Base-by-base conservation (phyloP, 2,888 invertebrate species). In the Chloroclystis v-ata region DNA sequence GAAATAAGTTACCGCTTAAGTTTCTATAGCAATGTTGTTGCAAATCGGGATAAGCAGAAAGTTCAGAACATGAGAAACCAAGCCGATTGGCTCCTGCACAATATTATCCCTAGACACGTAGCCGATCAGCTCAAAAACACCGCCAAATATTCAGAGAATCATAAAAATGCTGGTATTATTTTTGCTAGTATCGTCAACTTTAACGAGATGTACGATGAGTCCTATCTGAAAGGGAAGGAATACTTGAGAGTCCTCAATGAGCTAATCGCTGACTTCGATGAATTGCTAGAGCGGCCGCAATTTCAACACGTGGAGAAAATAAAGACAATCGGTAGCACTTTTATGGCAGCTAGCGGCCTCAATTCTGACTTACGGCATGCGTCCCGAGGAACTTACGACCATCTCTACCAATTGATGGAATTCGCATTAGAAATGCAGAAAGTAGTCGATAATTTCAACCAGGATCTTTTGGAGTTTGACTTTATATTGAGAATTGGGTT, bases 171-270 rank as follows among this genome's bases (percentile, higher is more conserved):
- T 0, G 98, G 94, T 0, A 97, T 99, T 10, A 94, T 99, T 65
- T 99, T 99, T 73, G 98, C 98, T 5, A 96, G 95, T 65, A 97
- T 99, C 61, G 95, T 97, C 0, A 99, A 99, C 78, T 99, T 98
- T 76, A 97, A 97, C 69, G 98, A 98, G 80, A 94, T 99, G 91
- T 99, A 99, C 75, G 98, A 99, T 73, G 98, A 99, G 75, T 96
- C 96, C 38, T 99, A 96, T 80, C 90, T 96, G 61, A 97, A 97
- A 10, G 98, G 98, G 3, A 94, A 95, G 68, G 98, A 99, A 80
- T 98, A 96, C 76, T 83, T 99, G 57, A 89, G 98, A 10, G 97
- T 99, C 7, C 89, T 99, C 39, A 99, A 99, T 80, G 98, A 99
- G 75, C 86, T 99, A 42, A 97, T 98, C 53, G 97, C 95, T 0